Evolutionary conservation across 2,797 vertebrate species (phyloP), one percentile per base, ranked within the genome.

Genomic region (Lagocephalus sceleratus): DNA sequence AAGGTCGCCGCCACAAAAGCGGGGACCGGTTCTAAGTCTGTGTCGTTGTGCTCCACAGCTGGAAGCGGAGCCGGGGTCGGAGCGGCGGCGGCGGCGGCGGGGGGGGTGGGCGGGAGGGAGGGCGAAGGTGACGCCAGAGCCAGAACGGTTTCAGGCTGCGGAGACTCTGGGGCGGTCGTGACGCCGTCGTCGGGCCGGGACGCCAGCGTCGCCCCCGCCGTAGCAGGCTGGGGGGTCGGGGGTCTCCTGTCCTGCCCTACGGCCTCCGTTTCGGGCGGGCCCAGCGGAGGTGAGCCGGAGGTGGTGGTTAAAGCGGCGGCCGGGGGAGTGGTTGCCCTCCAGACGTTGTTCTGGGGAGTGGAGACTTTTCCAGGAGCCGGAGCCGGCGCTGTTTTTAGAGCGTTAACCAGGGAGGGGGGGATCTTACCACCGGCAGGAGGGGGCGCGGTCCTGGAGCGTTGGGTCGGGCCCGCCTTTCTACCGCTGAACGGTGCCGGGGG

Each of bases 1-100:
- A 91, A 92, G 20, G 85, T 91, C 9, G 79, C 89, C 2, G 84
- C 67, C 51, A 91, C 40, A 5, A 92, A 66, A 29, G 86, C 88
- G 47, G 80, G 17, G 6, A 85, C 77, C 0, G 41, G 3, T 20
- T 83, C 63, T 8, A 58, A 22, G 19, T 78, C 54, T 10, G 57
- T 66, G 47, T 71, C 32, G 58, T 75, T 73, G 42, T 53, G 57
- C 2, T 71, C 68, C 12, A 52, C 17, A 10, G 52, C 20, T 0
- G 66, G 65, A 16, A 68, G 66, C 3, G 66, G 57, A 1, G 66
- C 54, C 0, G 63, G 54, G 0, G 77, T 56, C n/a, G 78, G 67
- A 12, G 76, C 19, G 3, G 73, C 50, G n/a, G n/a, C n/a, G 66
- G 58, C 0, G 32, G 20, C 6, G 72, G 38, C 5, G 58, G 32